Base-by-base conservation (phyloP, 2,113 vertebrate genomes). In the Axis porcinus region DNA sequence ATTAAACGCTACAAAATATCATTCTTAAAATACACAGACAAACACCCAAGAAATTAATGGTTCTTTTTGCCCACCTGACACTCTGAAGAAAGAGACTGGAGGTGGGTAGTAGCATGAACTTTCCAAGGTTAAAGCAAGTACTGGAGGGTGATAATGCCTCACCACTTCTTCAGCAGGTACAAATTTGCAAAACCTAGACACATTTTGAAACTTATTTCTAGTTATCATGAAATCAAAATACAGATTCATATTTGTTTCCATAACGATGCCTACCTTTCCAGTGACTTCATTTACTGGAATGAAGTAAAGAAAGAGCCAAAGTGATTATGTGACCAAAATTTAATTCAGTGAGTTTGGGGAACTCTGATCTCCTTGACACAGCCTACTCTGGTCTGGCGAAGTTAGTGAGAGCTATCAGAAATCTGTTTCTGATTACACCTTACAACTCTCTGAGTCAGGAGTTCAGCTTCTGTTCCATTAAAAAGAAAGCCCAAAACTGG, bases 1-100 rank as follows among this genome's bases (percentile, higher is more conserved):
- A 97, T 88, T 94, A 90, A 97, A 92, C 82, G 82, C 82, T 88
- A 97, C 96, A 97, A 97, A 88, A 88, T 96, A 91, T 90, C 87
- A 58, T 79, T 95, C 97, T 96, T 97, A 97, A 98, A 98, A 97
- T 96, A 98, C 3, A 88, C 82, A 92, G n/a, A 95, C 52, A 96
- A 98, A 96, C 90, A 96, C 58, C 57, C 84, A 74, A 89, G 70
- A 90, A 96, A 96, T 89, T 87, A 94, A 94, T 97, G 89, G 89
- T 85, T 92, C 92, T 95, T 95, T 92, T 70, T 76, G 84, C 92
- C 58, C 90, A 98, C 94, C 90, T 95, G 97, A 90, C 33, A 86
- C 30, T 81, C 47, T 33, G 79, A 93, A 84, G 67, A 82, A 79
- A 82, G 93, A 92, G 92, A 86, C 83, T 47, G 74, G 95, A 94